Base-by-base conservation (phyloP, 2,888 invertebrate species). In the Xiphydria camelus region DNA sequence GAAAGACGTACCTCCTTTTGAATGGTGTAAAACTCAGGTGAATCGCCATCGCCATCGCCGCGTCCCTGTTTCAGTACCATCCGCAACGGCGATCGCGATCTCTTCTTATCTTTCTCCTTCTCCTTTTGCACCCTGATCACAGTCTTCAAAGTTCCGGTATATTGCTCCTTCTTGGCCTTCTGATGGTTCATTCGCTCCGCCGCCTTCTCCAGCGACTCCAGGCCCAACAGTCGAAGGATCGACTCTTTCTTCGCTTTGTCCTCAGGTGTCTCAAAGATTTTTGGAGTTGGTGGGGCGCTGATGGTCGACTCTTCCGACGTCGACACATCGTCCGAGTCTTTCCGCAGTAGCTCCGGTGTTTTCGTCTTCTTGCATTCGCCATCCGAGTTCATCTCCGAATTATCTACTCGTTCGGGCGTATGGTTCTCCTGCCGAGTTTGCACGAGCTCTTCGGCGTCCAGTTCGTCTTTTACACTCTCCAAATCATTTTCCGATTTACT, bases 111-210 rank as follows among this genome's bases (percentile, higher is more conserved):
- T 72, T 62, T 50, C 66, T 77, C 51, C 85, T 81, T 69, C 33
- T 73, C 70, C 49, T 73, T 73, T 15, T 68, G 60, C 53, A 91
- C 76, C 76, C 91, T 89, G 61, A 91, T 91, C 61, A 91, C 87
- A 59, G 91, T 90, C 70, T 91, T 91, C 53, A 91, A 71, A 1
- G 90, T 91, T 25, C 91, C 91, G 2, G 89, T 89, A 64, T 87
- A 89, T 59, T 82, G 12, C 45, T 81, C 82, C 31, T 81, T 80
- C 58, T 82, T 84, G 2, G 84, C 83, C 61, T 85, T 84, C 42
- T 70, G 72, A 46, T 68, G 64, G 32, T 55, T 67, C 41, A 67
- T 37, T n/a, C 68, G 56, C 52, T 87, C 87, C 0, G 70, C 68
- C 0, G 88, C 88, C 4, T 86, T 88, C 62, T 87, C 84, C 60